Percentiles rank a stretch among this genome's conserved stretches.
Evolutionary conservation across 1,140 invertebrate species (phyloP).

Genomic region (Episyrphus balteatus): DNA sequence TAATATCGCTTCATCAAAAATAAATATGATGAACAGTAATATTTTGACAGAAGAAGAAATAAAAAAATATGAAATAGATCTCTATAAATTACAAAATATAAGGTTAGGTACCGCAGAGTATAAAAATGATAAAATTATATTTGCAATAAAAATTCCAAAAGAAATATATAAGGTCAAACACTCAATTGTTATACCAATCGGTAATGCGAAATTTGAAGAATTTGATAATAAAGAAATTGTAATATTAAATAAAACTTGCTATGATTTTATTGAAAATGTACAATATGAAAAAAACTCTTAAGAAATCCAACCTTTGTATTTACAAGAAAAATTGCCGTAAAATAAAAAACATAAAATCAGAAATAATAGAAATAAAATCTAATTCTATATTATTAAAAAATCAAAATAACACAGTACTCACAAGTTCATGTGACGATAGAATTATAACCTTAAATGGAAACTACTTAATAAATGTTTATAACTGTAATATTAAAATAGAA

Average conservation of each 20-base stretch:
- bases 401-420: neutral
- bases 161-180: neutral
- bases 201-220: neutral
- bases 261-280: neutral
- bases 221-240: neutral
- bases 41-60: constrained; percentile 3
- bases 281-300: neutral
- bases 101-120: neutral
- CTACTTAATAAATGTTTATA: neutral
- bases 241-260: neutral
- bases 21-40: constrained; percentile 3
- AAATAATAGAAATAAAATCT: neutral
- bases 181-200: neutral
- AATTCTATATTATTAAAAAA: neutral
- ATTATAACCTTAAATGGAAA: neutral
- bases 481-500: neutral
- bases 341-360: neutral
- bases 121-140: neutral
- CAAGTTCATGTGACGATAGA: neutral
- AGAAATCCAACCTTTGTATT: neutral
- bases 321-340: neutral
- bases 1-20: neutral
- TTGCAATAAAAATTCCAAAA: neutral
- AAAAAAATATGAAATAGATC: neutral
- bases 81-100: constrained; percentile 2